Conservation (phyloP, 2,113 vertebrate genomes). For the Periophthalmodon schlosseri region DNA sequence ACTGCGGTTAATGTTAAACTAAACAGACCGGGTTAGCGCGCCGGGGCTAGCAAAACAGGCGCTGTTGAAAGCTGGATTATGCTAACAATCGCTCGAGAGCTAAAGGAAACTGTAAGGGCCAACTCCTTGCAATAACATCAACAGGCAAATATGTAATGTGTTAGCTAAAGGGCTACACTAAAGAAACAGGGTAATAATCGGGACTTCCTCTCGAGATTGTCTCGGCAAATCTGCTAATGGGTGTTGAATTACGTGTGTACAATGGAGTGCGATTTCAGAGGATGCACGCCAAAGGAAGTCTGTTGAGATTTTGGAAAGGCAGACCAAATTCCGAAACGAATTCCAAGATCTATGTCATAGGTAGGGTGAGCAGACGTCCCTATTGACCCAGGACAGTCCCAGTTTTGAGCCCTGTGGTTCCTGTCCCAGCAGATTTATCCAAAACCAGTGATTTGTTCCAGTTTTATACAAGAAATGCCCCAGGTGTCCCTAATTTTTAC, state of each 20-base stretch:
- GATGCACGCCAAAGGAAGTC: background rate
- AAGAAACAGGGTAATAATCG: conserved; percentile 62
- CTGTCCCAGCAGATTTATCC: too few relatives aligned
- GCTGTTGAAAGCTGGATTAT: conserved; percentile 76
- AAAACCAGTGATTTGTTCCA: too few relatives aligned
- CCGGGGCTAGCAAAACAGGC: conserved; percentile 66
- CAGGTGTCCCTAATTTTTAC: too few relatives aligned
- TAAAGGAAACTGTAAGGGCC: conserved; percentile 54
- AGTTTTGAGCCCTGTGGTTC: too few relatives aligned
- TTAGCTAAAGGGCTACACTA: conserved; percentile 37
- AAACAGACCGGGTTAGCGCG: conserved; percentile 67
- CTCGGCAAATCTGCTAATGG: conserved; percentile 39
- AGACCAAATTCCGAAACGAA: background rate
- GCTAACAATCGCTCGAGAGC: conserved; percentile 60
- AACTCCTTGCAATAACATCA: conserved; percentile 60
- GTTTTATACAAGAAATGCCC: too few relatives aligned
- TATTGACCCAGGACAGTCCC: too few relatives aligned
- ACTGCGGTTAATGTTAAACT: conserved; percentile 71
- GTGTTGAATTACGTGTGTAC: background rate
- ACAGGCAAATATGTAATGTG: conserved; percentile 45
- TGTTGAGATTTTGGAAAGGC: background rate
- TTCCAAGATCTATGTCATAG: too few relatives aligned
- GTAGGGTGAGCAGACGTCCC: too few relatives aligned
- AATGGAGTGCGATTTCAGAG: background rate
- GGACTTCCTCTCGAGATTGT: conserved; percentile 61